phyloP scores from a whole-genome alignment of 2,888 invertebrate species.

The Gortyna flavago region DNA sequence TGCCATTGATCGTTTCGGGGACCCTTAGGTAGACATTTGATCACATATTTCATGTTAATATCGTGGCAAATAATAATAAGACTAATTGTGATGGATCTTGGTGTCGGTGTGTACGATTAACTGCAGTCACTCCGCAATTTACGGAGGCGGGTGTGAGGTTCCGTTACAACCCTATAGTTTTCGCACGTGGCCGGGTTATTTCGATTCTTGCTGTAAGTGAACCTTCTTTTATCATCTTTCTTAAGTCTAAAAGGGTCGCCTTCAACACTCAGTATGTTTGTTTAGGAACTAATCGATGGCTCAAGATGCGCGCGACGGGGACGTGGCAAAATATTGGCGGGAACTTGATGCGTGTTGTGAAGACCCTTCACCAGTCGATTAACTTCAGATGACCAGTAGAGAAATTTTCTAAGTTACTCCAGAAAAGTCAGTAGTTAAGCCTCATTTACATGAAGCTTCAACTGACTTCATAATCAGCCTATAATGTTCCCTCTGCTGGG shows the following conservation, averaged over 20 bases:
- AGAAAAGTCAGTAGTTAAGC: neutral
- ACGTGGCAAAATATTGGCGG: conserved; percentile 57
- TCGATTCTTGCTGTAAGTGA: neutral
- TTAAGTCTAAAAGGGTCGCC: conserved; percentile 25
- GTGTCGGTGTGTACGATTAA: neutral
- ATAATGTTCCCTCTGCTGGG: too few relatives aligned
- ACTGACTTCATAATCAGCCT: neutral
- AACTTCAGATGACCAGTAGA: conserved; percentile 20
- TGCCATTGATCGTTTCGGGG: neutral
- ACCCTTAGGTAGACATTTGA: neutral
- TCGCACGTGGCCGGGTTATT: neutral
- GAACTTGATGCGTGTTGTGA: conserved; percentile 36
- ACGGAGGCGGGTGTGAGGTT: too few relatives aligned
- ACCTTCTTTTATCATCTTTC: conserved; percentile 6
- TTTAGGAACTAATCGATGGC: conserved; percentile 67
- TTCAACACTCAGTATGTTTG: conserved; percentile 49
- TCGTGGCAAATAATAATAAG: neutral
- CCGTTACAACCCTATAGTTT: too few relatives aligned
- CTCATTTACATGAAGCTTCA: neutral
- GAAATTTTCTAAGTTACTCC: neutral
- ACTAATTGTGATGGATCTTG: neutral
- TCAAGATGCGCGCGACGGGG: conserved; percentile 45
- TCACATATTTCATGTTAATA: neutral
- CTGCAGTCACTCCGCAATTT: too few relatives aligned
- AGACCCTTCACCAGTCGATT: conserved; percentile 37